A percentile compares a stretch with the other conserved stretches of the same genome.
Conservation (phyloP, 1,140 invertebrate genomes). For the Zaprionus kolodkinae region DNA sequence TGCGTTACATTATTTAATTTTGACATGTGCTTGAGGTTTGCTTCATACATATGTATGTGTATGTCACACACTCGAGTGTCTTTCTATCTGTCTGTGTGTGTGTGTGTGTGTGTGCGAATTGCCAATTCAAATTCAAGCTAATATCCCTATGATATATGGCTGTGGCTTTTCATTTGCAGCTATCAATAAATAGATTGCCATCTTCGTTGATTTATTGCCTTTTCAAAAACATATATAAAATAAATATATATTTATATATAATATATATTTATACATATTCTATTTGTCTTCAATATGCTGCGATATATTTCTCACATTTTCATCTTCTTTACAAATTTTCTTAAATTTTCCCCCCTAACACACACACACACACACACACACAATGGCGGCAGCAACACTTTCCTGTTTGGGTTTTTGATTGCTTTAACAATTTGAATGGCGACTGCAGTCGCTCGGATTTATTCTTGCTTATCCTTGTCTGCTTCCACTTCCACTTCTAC, state of each 20-base stretch:
- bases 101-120: conserved; percentile 52
- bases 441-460: conserved; percentile 1
- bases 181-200: conserved; percentile 60
- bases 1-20: conserved; percentile 82
- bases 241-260: conserved; percentile 8
- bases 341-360: neutral
- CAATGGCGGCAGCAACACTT: neutral
- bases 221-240: conserved; percentile 4
- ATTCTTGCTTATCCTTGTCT: conserved; percentile 2
- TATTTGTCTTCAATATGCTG: conserved; percentile 18
- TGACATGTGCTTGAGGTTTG: conserved; percentile 80
- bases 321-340: conserved; percentile 7
- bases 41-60: conserved; percentile 27
- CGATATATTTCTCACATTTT: conserved; percentile 8
- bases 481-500: neutral
- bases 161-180: conserved; percentile 56
- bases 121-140: conserved; percentile 79
- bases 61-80: conserved; percentile 27
- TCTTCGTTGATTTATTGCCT: conserved; percentile 76
- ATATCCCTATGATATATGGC: conserved; percentile 72
- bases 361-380: neutral
- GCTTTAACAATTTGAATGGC: conserved; percentile 60
- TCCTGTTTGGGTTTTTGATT: conserved; percentile 57
- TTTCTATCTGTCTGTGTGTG: conserved; percentile 14
- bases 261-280: neutral